Conservation (phyloP, 2,797 vertebrate genomes). For the Macroramphosus scolopax region DNA sequence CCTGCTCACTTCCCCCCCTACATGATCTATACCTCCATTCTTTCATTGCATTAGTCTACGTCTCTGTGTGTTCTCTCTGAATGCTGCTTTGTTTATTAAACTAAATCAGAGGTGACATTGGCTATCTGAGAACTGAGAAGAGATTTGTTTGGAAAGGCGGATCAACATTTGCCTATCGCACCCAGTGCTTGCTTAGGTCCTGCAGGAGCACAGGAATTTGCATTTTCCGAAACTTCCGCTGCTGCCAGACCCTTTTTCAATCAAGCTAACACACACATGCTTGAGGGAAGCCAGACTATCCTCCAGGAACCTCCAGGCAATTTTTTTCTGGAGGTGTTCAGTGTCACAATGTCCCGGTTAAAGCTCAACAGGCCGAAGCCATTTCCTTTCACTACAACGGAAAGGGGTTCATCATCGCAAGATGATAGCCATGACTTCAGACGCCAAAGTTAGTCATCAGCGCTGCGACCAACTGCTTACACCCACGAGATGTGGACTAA, state of each 20-base stretch:
- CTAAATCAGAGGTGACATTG: slow-evolving; percentile 26
- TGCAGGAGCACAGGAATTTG: slow-evolving; percentile 37
- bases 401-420: too few relatives aligned
- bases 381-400: too few relatives aligned
- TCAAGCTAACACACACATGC: slow-evolving; percentile 10
- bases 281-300: slow-evolving; percentile 43
- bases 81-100: too few relatives aligned
- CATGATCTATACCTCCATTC: too few relatives aligned
- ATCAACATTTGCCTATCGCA: slow-evolving; percentile 47
- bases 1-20: background rate
- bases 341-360: slow-evolving; percentile 44
- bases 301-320: too few relatives aligned
- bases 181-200: slow-evolving; percentile 32
- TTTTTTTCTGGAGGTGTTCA: slow-evolving; percentile 1
- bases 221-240: slow-evolving; percentile 32
- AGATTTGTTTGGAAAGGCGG: slow-evolving; percentile 51
- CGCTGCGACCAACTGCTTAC: too few relatives aligned
- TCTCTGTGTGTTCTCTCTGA: too few relatives aligned
- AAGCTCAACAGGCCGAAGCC: too few relatives aligned
- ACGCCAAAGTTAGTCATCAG: too few relatives aligned
- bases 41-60: too few relatives aligned
- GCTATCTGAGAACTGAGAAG: slow-evolving; percentile 15
- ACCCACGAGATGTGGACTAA: too few relatives aligned
- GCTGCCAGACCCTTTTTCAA: slow-evolving; percentile 3
- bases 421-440: too few relatives aligned